Conservation (phyloP, 2,888 invertebrate species). For the Andrena marginata region DNA sequence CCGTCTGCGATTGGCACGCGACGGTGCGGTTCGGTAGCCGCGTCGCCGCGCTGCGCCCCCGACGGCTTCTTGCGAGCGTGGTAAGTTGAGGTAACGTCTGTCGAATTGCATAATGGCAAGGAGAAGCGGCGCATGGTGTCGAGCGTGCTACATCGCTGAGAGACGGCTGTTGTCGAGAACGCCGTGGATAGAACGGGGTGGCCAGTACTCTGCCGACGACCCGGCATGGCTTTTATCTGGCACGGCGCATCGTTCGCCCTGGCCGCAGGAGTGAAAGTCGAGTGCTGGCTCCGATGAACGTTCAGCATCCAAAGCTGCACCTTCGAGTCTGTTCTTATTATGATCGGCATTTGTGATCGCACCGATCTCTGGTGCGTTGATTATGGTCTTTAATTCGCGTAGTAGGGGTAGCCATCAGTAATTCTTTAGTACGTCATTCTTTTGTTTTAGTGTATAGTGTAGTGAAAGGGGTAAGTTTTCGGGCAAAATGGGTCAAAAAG, state of each 20-base stretch:
- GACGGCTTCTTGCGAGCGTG: constrained; percentile 28
- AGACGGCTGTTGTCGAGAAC: constrained; percentile 12
- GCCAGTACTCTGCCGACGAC: constrained; percentile 43
- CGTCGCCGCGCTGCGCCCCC: constrained; percentile 2
- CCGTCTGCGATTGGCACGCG: constrained; percentile 33
- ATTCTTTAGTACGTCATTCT: too few species aligned
- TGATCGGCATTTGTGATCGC: constrained; percentile 10
- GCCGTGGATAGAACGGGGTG: constrained; percentile 28
- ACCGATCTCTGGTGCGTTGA: constrained; percentile 10
- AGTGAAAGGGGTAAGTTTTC: too few species aligned
- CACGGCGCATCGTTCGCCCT: constrained; percentile 69
- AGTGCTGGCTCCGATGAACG: constrained; percentile 49
- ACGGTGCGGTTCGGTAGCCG: constrained; percentile 25
- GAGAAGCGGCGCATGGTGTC: constrained; percentile 35
- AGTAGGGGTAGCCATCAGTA: too few species aligned
- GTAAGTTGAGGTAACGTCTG: constrained; percentile 72
- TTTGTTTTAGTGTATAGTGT: too few species aligned
- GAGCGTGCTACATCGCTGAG: constrained; percentile 23
- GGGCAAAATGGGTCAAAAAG: too few species aligned
- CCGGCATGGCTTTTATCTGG: constrained; percentile 66
- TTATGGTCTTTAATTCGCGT: not conserved
- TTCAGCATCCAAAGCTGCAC: constrained; percentile 60
- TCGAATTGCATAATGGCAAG: constrained; percentile 70
- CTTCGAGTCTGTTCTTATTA: constrained; percentile 32
- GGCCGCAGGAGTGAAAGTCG: constrained; percentile 77